These are phyloP conservation scores for Cheilosia soror DNA, from an alignment of 2,888 invertebrate genomes.

Conservation along the genomic window DNA sequence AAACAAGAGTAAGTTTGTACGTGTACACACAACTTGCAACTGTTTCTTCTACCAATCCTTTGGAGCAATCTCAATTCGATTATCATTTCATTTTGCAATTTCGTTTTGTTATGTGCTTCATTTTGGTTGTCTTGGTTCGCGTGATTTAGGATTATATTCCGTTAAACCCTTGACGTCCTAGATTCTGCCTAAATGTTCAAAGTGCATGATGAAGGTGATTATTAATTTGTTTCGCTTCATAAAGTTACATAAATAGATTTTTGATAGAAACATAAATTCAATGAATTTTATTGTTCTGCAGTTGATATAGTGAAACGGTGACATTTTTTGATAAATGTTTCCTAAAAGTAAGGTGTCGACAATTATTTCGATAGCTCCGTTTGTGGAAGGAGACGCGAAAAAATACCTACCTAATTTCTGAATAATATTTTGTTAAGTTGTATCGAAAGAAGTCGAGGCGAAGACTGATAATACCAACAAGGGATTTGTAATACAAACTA, in stretches of 20 bases:
- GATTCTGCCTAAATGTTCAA: slow-evolving; percentile 6
- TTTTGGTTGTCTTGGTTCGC: background rate
- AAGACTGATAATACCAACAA: too few species aligned
- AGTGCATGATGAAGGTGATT: slow-evolving; percentile 4
- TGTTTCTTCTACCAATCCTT: background rate
- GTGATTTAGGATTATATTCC: slow-evolving; percentile 12
- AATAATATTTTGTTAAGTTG: too few species aligned
- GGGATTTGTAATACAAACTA: too few species aligned
- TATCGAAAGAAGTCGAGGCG: too few species aligned
- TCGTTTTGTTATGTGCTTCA: background rate
- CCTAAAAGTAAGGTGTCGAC: too few species aligned
- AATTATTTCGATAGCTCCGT: too few species aligned
- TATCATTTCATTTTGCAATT: background rate
- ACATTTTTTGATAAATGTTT: too few species aligned
- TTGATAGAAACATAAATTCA: background rate
- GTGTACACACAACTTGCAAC: background rate
- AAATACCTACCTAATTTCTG: too few species aligned
- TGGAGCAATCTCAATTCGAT: background rate
- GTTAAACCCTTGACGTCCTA: slow-evolving; percentile 7
- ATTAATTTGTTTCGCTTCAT: background rate
- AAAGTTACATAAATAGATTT: background rate
- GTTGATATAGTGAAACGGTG: too few species aligned
- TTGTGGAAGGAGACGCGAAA: too few species aligned
- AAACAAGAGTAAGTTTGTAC: slow-evolving; percentile 1
- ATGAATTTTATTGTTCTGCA: too few species aligned